Base-by-base conservation (phyloP, 2,888 invertebrate genomes). In the Serripes groenlandicus region DNA sequence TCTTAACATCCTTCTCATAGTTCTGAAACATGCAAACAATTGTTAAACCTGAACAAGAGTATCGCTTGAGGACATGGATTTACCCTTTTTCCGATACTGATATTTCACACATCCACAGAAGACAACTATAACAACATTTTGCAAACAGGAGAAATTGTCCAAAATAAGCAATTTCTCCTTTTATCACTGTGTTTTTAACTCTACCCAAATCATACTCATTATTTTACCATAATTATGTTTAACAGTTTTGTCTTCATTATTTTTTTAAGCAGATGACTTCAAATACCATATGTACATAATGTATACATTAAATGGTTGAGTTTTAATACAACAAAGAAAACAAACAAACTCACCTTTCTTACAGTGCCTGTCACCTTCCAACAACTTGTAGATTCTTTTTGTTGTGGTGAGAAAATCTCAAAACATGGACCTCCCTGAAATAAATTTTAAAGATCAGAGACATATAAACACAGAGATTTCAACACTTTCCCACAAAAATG, bases 1-100 rank as follows among this genome's bases (percentile, higher is more conserved):
- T 92, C 76, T 93, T 93, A 2, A 94, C 93, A 49, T 94, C 94
- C 80, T 94, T 94, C 56, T 94, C 94, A 90, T 92, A 94, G 21
- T 87, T 88, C 92, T 93, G 84, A 1, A 83, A 86, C 11, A 72
- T 28, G 37, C 18, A 54, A 49, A 49, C 7, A 49, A 49, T n/a
- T 9, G 58, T 9, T 21, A 58, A 23, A 58, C 23, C 15, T 21
- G 7, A 58, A 58, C 9, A 9, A 11, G 18, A 58, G 21, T 23
- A 62, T 18, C 21, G 32, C 21, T 30, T 23, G 9, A 30, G 9
- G 28, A 62, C 26, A 32, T 62, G 18, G 7, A 28, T 58, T 11
- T 58, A 58, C 23, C 15, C n/a, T n/a, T n/a, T n/a, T n/a, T n/a
- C n/a, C n/a, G n/a, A n/a, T n/a, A n/a, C n/a, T n/a, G n/a, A n/a